Percentiles rank a stretch among this genome's conserved stretches.
These are phyloP conservation scores for Allophyes oxyacanthae DNA, from an alignment of 2,888 invertebrate species.

Conservation along the genomic window DNA sequence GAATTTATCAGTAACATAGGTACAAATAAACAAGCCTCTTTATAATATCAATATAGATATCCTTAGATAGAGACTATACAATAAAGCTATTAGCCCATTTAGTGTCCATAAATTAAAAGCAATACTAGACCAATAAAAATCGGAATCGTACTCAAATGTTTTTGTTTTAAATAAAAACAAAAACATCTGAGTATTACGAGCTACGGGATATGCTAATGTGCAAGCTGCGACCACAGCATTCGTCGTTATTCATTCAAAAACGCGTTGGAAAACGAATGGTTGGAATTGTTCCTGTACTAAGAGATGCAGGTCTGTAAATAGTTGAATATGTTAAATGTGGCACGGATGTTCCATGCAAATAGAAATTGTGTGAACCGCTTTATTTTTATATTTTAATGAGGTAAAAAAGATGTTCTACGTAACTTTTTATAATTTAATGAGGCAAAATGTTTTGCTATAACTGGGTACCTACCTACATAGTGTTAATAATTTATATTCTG, in stretches of 20 bases:
- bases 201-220: conserved; percentile 51
- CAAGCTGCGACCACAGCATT: conserved; percentile 51
- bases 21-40: no score
- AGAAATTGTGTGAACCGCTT: not conserved
- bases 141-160: no score
- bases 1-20: no score
- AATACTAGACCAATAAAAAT: conserved; percentile 21
- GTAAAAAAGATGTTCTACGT: not conserved
- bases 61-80: no score
- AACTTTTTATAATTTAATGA: no score
- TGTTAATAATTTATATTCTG: no score
- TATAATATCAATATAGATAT: no score
- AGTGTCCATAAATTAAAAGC: not conserved
- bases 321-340: conserved; percentile 4
- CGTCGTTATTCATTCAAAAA: conserved; percentile 65
- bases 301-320: conserved; percentile 37
- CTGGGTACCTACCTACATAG: no score
- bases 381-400: conserved; percentile 1
- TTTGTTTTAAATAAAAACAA: conserved; percentile 30
- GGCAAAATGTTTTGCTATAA: no score
- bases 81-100: no score
- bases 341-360: not conserved
- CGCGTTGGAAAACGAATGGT: conserved; percentile 53
- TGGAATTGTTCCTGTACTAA: conserved; percentile 45
- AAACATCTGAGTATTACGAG: conserved; percentile 25